Conservation (phyloP, 2,113 vertebrate species). For the Nibea coibor region DNA sequence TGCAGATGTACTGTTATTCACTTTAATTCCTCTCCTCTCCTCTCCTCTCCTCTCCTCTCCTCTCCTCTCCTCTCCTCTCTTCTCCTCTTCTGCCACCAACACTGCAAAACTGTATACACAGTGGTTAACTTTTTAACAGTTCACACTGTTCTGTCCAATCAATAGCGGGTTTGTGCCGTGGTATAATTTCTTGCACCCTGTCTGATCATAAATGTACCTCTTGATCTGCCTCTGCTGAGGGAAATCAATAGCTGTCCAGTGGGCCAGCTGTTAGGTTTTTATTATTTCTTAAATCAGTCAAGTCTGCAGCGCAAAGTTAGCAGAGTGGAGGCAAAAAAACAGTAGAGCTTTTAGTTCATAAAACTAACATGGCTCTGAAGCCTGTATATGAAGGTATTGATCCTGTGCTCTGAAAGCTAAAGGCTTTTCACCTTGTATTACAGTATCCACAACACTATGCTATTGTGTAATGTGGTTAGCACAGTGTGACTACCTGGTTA, state of each 20-base stretch:
- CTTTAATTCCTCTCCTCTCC: conserved; percentile 11
- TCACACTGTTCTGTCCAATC: conserved; percentile 57
- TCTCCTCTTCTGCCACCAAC: conserved; percentile 11
- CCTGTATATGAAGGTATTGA: conserved; percentile 72
- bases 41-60: not conserved
- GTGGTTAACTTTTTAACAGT: conserved; percentile 63
- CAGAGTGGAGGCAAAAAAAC: conserved; percentile 57
- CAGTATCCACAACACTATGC: conserved; percentile 41
- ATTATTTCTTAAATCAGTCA: conserved; percentile 80
- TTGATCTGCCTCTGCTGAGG: conserved; percentile 72
- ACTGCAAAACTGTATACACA: conserved; percentile 33
- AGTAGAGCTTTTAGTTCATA: conserved; percentile 73
- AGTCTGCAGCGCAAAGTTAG: conserved; percentile 61
- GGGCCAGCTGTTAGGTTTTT: conserved; percentile 78
- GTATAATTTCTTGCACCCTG: conserved; percentile 73
- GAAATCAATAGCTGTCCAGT: conserved; percentile 74
- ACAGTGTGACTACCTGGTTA: conserved; percentile 51
- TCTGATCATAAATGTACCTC: conserved; percentile 77
- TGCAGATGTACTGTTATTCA: conserved; percentile 29
- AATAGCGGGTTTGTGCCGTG: conserved; percentile 64
- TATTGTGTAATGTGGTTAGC: conserved; percentile 59
- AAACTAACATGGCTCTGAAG: conserved; percentile 71
- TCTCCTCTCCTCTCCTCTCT: not conserved
- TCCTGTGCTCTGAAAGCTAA: conserved; percentile 56
- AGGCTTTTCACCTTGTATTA: conserved; percentile 54